These are phyloP conservation scores for Sebastes aleutianus DNA, from an alignment of 2,797 vertebrate species.

Conservation along the genomic window DNA sequence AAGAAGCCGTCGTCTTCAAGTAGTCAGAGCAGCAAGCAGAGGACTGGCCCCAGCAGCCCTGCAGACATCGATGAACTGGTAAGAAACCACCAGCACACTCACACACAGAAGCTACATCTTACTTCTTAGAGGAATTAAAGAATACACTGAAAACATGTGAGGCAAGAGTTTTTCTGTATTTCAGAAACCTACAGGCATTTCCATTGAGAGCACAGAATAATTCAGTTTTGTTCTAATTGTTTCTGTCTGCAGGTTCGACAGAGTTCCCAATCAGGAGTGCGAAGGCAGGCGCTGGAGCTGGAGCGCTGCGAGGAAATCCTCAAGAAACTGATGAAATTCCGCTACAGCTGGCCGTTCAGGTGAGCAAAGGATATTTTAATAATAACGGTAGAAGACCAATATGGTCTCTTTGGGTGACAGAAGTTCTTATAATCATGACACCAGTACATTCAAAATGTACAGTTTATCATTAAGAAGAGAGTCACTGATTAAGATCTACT, in stretches of 20 bases:
- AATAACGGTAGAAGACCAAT: neutral
- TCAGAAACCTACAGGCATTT: neutral
- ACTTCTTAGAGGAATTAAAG: neutral
- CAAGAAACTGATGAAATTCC: slow-evolving; percentile 91
- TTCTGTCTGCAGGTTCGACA: slow-evolving; percentile 86
- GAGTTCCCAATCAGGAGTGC: slow-evolving; percentile 78
- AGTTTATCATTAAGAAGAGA: fast-evolving
- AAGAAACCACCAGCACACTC: slow-evolving; percentile 43
- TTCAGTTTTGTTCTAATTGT: neutral
- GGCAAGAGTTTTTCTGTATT: neutral
- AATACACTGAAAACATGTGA: no score
- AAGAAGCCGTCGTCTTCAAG: slow-evolving; percentile 83
- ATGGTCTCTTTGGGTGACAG: neutral
- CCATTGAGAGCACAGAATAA: neutral
- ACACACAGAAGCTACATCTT: neutral
- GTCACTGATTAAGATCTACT: neutral
- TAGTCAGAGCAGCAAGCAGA: slow-evolving; percentile 68
- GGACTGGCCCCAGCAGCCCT: slow-evolving; percentile 77
- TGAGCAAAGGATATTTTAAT: slow-evolving; percentile 64
- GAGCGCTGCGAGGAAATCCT: slow-evolving; percentile 96
- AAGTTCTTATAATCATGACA: neutral
- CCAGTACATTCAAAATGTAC: neutral
- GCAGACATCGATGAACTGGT: slow-evolving; percentile 96
- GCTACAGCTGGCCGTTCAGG: slow-evolving; percentile 99
- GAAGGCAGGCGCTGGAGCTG: slow-evolving; percentile 87